phyloP scores from a whole-genome alignment of 2,888 invertebrate genomes.

The Epiperipatus broadwayi region DNA sequence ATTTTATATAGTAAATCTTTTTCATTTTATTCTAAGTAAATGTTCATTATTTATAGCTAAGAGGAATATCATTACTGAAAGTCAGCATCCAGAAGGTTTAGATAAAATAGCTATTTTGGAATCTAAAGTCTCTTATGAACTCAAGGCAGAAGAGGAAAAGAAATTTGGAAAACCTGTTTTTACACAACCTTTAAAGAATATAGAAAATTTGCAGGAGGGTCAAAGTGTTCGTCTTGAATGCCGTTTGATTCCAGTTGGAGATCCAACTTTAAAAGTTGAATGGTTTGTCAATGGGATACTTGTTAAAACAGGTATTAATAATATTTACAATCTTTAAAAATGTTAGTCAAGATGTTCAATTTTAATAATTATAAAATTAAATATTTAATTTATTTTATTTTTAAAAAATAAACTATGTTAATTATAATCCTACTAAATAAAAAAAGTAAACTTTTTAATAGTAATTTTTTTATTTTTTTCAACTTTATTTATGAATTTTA shows the following conservation, averaged over 20 bases:
- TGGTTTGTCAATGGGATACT: conserved; percentile 91
- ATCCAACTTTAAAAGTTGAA: conserved; percentile 72
- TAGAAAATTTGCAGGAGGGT: conserved; percentile 74
- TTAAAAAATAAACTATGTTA: no score
- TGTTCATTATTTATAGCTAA: conserved; percentile 41
- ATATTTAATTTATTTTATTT: no score
- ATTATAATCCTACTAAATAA: no score
- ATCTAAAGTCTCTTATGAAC: conserved; percentile 50
- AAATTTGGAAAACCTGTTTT: conserved; percentile 78
- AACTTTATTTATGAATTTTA: no score
- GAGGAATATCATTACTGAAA: conserved; percentile 65
- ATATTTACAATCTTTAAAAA: no score
- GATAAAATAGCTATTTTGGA: conserved; percentile 71
- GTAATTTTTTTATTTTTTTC: no score
- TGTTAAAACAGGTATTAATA: conserved; percentile 42
- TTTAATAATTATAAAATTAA: no score
- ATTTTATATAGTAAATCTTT: background rate
- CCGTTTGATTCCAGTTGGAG: conserved; percentile 77
- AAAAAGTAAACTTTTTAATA: no score
- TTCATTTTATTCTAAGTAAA: no score
- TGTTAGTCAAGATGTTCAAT: no score
- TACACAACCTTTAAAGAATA: conserved; percentile 64
- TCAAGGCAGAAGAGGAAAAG: no score
- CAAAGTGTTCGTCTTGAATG: conserved; percentile 77
- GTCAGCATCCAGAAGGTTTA: conserved; percentile 82